Evolutionary conservation across 1,140 invertebrate genomes (phyloP).

Genomic region (Hylaeus volcanicus): DNA sequence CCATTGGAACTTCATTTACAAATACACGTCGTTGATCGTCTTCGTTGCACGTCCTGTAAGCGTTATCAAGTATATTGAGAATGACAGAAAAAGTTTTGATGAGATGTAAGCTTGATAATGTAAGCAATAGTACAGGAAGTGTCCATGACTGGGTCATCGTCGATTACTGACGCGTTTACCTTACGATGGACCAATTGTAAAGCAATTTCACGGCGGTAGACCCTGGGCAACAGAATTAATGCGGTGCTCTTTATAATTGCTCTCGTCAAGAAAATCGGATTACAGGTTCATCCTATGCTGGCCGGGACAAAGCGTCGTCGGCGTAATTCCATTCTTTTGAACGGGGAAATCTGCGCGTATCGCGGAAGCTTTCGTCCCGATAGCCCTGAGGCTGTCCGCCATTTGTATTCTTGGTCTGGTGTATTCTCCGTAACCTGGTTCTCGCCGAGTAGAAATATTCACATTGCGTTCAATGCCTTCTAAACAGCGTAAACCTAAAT

Average conservation of each 20-base stretch:
- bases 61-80: no score
- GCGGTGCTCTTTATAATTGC: slow-evolving; percentile 46
- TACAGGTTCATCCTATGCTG: slow-evolving; percentile 18
- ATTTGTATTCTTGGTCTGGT: slow-evolving; percentile 29
- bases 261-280: slow-evolving; percentile 37
- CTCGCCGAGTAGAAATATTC: no score
- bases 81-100: no score
- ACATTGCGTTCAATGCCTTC: no score
- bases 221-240: slow-evolving; percentile 27
- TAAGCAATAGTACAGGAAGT: no score
- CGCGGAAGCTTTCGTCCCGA: slow-evolving; percentile 3
- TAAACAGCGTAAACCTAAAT: no score
- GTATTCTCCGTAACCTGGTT: no score
- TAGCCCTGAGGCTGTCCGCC: slow-evolving; percentile 4
- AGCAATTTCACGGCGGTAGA: slow-evolving; percentile 28
- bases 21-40: not conserved
- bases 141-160: no score
- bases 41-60: not conserved
- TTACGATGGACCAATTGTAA: slow-evolving; percentile 19
- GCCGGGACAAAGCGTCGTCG: slow-evolving; percentile 17
- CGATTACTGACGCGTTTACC: no score
- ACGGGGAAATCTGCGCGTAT: slow-evolving; percentile 30
- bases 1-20: not conserved
- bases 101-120: no score
- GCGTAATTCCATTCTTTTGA: slow-evolving; percentile 47